A percentile compares a stretch with the other conserved stretches of the same genome.
These are phyloP conservation scores for Zaprionus davidi DNA, from an alignment of 1,140 invertebrate genomes.

Conservation along the genomic window DNA sequence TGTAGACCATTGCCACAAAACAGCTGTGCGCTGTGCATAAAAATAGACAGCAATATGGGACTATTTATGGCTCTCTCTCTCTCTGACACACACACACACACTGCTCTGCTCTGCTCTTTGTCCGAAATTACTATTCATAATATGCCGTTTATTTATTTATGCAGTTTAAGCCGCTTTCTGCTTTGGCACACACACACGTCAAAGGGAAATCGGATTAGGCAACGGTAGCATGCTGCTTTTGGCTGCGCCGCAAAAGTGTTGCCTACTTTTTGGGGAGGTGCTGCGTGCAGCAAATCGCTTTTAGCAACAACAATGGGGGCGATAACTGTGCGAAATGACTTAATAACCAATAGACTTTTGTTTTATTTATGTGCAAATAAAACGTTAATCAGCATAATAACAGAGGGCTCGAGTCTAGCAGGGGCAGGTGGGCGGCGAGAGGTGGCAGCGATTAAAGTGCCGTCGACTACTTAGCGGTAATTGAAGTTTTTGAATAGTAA, in stretches of 20 bases:
- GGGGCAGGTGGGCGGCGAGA: not conserved
- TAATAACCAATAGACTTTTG: conserved; percentile 71
- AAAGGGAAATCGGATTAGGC: conserved; percentile 41
- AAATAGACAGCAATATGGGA: too few species aligned
- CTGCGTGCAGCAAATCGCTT: conserved; percentile 39
- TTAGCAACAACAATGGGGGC: conserved; percentile 27
- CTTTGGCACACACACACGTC: conserved; percentile 20
- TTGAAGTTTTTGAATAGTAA: conserved; percentile 81
- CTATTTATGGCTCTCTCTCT: not conserved
- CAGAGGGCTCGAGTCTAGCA: not conserved
- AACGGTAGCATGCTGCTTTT: not conserved
- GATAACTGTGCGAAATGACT: conserved; percentile 58
- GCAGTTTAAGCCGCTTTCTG: conserved; percentile 26
- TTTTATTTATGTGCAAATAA: conserved; percentile 68
- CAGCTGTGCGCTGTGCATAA: too few species aligned
- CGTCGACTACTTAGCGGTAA: conserved; percentile 69
- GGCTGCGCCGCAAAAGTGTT: conserved; percentile 5
- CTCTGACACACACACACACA: not conserved
- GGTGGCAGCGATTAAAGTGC: conserved; percentile 47
- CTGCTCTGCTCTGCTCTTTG: too few species aligned
- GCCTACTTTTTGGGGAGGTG: conserved; percentile 41
- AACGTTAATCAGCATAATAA: conserved; percentile 72
- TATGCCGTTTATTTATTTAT: conserved; percentile 37
- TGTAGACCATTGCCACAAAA: too few species aligned
- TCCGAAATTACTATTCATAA: conserved; percentile 29